Evolutionary conservation across 2,113 vertebrate genomes (phyloP).

Genomic region (Nothobranchius furzeri): DNA sequence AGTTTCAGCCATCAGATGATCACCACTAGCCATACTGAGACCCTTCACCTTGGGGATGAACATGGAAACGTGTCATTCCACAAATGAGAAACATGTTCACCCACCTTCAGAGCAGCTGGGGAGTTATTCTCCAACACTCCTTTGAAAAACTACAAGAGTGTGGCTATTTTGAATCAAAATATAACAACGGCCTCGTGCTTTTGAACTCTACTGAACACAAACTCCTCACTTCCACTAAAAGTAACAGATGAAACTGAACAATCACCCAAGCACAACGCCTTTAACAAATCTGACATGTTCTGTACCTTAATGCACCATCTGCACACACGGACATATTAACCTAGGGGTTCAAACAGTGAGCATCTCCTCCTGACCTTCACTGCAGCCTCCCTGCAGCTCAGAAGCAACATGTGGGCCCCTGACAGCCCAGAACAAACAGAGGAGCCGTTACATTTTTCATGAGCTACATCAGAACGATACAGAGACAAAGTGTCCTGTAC

Average conservation of each 20-base stretch:
- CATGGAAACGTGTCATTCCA: too few relatives aligned
- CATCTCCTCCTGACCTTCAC: conserved; percentile 49
- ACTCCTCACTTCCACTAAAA: too few relatives aligned
- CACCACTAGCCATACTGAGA: too few relatives aligned
- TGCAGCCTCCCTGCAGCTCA: conserved; percentile 40
- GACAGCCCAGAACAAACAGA: conserved; percentile 61
- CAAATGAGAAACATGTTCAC: too few relatives aligned
- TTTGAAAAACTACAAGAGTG: too few relatives aligned
- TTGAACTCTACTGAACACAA: too few relatives aligned
- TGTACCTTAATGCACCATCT: conserved; percentile 4
- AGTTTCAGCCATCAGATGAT: too few relatives aligned
- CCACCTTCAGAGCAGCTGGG: too few relatives aligned
- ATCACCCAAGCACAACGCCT: neutral
- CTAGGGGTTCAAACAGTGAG: neutral
- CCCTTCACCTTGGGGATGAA: too few relatives aligned
- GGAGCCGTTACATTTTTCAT: conserved; percentile 56
- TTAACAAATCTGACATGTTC: neutral
- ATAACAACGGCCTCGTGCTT: too few relatives aligned
- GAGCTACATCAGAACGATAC: conserved; percentile 17
- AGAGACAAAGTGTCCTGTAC: conserved; percentile 20
- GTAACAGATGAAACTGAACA: neutral
- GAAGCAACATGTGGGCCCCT: conserved; percentile 31
- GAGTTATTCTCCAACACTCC: too few relatives aligned
- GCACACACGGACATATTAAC: neutral
- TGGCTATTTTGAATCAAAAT: too few relatives aligned